Conservation (phyloP, 2,888 invertebrate genomes). For the Hofmannophila pseudospretella region DNA sequence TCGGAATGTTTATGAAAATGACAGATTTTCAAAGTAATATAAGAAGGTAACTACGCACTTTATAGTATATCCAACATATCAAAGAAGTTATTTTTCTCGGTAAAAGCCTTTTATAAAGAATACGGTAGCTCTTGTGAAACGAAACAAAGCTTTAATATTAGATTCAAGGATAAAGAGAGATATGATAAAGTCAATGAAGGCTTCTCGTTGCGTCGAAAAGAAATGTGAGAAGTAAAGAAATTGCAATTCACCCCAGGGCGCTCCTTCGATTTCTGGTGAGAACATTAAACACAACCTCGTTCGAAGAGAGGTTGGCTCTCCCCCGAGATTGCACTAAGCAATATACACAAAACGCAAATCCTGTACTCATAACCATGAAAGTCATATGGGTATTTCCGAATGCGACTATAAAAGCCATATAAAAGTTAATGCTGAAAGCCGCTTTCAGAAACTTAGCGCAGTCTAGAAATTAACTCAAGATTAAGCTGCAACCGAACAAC, state of each 20-base stretch:
- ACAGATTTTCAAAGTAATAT: too few relatives aligned
- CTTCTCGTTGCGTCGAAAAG: too few relatives aligned
- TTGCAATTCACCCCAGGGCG: too few relatives aligned
- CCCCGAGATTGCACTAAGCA: background rate
- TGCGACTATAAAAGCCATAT: conserved; percentile 34
- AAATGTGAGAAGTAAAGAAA: too few relatives aligned
- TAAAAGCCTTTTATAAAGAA: too few relatives aligned
- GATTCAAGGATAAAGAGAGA: background rate
- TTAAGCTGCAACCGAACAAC: too few relatives aligned
- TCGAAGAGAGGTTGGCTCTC: background rate
- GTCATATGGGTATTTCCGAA: conserved; percentile 26
- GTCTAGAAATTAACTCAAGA: too few relatives aligned
- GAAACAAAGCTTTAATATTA: background rate
- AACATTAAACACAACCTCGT: background rate
- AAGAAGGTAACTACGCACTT: too few relatives aligned
- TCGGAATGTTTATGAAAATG: too few relatives aligned
- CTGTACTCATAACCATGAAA: conserved; percentile 18
- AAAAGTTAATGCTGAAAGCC: conserved; percentile 27
- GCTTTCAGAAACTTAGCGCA: too few relatives aligned
- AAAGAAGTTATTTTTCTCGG: too few relatives aligned
- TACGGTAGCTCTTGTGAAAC: background rate
- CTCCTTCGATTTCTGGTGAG: too few relatives aligned
- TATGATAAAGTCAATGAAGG: background rate
- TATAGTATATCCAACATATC: background rate
- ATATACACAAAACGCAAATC: conserved; percentile 21